Evolutionary conservation across 1,140 invertebrate genomes (phyloP).

Genomic region (Sarcophaga peregrina): DNA sequence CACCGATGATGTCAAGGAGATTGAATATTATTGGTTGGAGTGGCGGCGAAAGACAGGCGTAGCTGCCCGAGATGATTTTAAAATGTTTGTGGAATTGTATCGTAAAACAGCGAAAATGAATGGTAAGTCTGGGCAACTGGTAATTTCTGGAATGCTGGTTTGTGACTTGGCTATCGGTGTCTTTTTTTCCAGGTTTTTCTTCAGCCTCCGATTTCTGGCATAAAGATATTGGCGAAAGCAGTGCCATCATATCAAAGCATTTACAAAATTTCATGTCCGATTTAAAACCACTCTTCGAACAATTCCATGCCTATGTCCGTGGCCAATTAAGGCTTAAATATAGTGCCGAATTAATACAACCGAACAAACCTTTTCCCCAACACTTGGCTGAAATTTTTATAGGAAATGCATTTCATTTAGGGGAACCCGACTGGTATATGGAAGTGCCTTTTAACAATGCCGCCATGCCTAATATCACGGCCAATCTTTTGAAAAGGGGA

Average conservation of each 20-base stretch:
- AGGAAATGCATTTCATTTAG: conserved; percentile 55
- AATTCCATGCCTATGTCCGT: conserved; percentile 62
- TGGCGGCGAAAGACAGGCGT: conserved; percentile 55
- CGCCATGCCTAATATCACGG: conserved; percentile 55
- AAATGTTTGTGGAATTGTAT: conserved; percentile 58
- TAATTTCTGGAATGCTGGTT: background rate
- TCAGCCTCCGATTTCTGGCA: conserved; percentile 60
- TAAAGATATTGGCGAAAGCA: conserved; percentile 51
- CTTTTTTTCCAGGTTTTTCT: conserved; percentile 36
- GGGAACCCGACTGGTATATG: conserved; percentile 49
- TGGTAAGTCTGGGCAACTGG: conserved; percentile 45
- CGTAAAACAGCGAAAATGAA: conserved; percentile 57
- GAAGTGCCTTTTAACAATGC: conserved; percentile 51
- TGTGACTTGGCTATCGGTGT: background rate
- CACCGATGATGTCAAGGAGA: conserved; percentile 53
- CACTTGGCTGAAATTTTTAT: conserved; percentile 59
- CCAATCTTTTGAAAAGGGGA: conserved; percentile 51
- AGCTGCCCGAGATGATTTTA: conserved; percentile 50
- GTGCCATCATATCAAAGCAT: conserved; percentile 45
- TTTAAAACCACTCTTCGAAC: conserved; percentile 54
- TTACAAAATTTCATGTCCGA: conserved; percentile 52
- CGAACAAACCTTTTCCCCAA: conserved; percentile 55
- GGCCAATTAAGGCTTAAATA: conserved; percentile 53
- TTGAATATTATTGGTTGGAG: conserved; percentile 63
- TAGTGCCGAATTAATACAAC: conserved; percentile 51